Evolutionary conservation across 2,113 vertebrate genomes (phyloP).

Genomic region (Takifugu bimaculatus): DNA sequence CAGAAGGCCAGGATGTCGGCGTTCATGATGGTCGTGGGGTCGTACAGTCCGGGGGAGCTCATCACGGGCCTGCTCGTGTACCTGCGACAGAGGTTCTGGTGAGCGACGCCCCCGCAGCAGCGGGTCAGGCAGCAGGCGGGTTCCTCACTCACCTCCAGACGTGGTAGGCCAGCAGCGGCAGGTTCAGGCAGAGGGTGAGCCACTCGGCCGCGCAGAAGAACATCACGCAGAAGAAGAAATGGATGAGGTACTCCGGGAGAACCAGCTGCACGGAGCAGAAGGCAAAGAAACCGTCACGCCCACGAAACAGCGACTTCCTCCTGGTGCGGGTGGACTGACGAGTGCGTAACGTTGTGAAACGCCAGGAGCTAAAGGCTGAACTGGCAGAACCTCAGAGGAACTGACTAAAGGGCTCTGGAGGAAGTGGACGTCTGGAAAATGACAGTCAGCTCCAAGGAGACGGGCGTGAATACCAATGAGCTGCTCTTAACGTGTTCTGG

Average conservation of each 20-base stretch:
- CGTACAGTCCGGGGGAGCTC: conserved; percentile 95
- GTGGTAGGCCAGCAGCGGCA: conserved; percentile 95
- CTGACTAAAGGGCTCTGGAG: not conserved
- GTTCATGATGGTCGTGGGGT: conserved; percentile 99
- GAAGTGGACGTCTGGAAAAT: conserved; percentile 1
- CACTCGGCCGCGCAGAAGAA: conserved; percentile 98
- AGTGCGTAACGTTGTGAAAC: not conserved
- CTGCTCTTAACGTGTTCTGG: not conserved
- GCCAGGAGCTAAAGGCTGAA: not conserved
- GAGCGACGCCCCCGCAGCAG: too few relatives aligned
- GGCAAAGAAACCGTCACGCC: conserved; percentile 19
- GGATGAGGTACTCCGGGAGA: conserved; percentile 98
- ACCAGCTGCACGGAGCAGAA: conserved; percentile 85
- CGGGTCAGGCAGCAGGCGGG: too few relatives aligned
- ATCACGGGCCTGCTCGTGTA: conserved; percentile 96
- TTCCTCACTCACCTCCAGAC: conserved; percentile 87
- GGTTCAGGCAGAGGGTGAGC: conserved; percentile 95
- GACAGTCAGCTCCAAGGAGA: conserved; percentile 14
- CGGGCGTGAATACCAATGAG: conserved; percentile 9
- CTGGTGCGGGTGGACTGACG: not conserved
- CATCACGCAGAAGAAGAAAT: conserved; percentile 99
- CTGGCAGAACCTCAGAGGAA: conserved; percentile 6
- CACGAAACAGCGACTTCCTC: not conserved
- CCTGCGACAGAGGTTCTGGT: conserved; percentile 61
- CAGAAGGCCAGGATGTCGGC: conserved; percentile 98